Base-by-base conservation (phyloP, 1,140 invertebrate genomes). In the Cotesia vestalis region DNA sequence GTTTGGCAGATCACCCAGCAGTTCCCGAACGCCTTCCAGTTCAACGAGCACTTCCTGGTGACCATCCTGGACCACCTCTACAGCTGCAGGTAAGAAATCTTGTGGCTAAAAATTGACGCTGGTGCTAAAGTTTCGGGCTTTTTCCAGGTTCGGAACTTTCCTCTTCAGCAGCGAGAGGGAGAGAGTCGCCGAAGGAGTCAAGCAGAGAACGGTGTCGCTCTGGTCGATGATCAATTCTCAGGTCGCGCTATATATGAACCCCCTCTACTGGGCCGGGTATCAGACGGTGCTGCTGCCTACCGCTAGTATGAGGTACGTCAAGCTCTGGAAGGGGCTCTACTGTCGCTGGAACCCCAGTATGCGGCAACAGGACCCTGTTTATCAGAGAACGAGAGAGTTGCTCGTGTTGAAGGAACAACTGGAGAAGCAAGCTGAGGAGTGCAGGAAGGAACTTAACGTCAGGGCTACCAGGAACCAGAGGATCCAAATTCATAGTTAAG, bases 21-120 rank as follows among this genome's bases (percentile, higher is more conserved):
- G 88, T 99, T 98, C 87, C 96, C 94, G 0, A 96, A 97, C 81
- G 96, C 97, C 0, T 99, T 99, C 88, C 96, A 99, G 88, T 99
- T 99, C 87, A 99, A 98, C 79, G 98, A 99, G 84, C 91, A 96
- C 72, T 96, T 99, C 80, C 89, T 99, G 35, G 94, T 98, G 27
- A 97, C 95, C 0, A 95, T 99, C 66, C 88, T 99, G 53, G 98
- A 99, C 87, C 96, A 99, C 86, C 87, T 99, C 35, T 99, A 99
- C 88, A 97, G 96, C 12, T 99, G 97, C 87, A 90, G 97, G 27
- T 27, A 27, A 27, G 27, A 27, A 27, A 2, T 27, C 27, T 3
- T 27, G 27, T 3, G 27, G 2, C 27, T 27, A 27, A 27, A 27
- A 27, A 0, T 27, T 27, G 27, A 27, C 2, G 27, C 27, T 2